Evolutionary conservation across 2,888 invertebrate species (phyloP), one percentile per base, ranked within the genome.

Genomic region (Parapristionchus giblindavisi): DNA sequence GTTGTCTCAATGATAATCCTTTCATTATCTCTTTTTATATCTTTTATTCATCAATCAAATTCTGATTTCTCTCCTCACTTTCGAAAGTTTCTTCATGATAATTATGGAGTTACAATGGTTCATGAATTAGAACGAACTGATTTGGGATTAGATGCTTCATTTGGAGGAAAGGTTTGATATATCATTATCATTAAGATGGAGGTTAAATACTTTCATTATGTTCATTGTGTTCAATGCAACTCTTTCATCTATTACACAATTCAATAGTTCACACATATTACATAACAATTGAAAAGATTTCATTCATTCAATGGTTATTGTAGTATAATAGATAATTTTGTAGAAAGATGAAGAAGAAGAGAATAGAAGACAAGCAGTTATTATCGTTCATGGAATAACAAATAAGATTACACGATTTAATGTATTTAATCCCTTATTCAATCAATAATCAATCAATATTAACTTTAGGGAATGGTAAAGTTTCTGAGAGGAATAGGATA

Each of bases 331-430:
- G 3, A 56, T 17, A n/a, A 8, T 43, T 5, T 63, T 66, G 27
- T 38, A 66, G 66, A 17, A 32, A 14, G 34, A 51, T 21, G 52
- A 54, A 8, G 38, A 54, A 24, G 80, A 77, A n/a, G 70, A 56
- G n/a, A 63, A 70, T 29, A 77, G 52, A 11, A 76, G 81, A 58
- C 83, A 86, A 63, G 80, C 87, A 3, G 87, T 87, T 0, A 84
- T 87, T 48, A 78, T 87, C 34, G 84, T 87, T 24, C 87, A 87
- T 77, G 87, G 87, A 76, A 86, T 87, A 17, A 87, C 86, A 2
- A 87, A 87, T 71, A 86, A 84, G 76, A 81, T 86, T 3, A 79
- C 84, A 3, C 36, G 85, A 61, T 85, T 85, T 61, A 72, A 79
- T 40, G 85, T 84, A 51, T n/a, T n/a, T n/a, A n/a, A n/a, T n/a